These are phyloP conservation scores for Philopedon plagiatum DNA, from an alignment of 2,888 invertebrate genomes.

Conservation along the genomic window DNA sequence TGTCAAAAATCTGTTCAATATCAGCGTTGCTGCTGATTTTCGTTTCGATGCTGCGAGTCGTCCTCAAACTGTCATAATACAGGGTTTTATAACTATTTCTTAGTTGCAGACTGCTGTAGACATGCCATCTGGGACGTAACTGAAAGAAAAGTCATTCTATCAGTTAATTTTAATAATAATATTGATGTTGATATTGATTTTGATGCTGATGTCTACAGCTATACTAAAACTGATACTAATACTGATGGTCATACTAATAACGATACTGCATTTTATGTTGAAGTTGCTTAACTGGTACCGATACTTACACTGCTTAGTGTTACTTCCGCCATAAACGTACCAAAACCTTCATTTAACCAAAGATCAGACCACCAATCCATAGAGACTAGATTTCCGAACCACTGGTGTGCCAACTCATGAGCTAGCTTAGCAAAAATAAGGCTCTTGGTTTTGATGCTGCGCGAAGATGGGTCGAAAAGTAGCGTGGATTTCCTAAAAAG, in stretches of 20 bases:
- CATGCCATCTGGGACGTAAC: slow-evolving; percentile 74
- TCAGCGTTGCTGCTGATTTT: slow-evolving; percentile 71
- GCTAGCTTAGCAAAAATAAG: slow-evolving; percentile 71
- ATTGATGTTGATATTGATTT: not conserved
- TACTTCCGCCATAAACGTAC: slow-evolving; percentile 74
- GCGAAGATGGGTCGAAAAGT: slow-evolving; percentile 71
- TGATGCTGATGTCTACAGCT: not conserved
- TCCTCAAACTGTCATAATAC: slow-evolving; percentile 71
- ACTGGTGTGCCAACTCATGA: slow-evolving; percentile 83
- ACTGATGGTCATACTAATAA: not conserved
- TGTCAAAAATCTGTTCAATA: slow-evolving; percentile 75
- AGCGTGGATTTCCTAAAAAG: slow-evolving; percentile 73
- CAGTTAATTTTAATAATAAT: not conserved
- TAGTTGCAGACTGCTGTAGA: slow-evolving; percentile 71
- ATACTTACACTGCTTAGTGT: slow-evolving; percentile 71
- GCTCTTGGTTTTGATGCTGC: slow-evolving; percentile 65
- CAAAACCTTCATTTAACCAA: slow-evolving; percentile 84
- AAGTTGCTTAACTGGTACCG: not conserved
- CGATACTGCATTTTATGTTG: too few species aligned
- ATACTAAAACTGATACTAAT: not conserved
- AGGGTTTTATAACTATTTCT: slow-evolving; percentile 73
- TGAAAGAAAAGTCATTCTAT: slow-evolving; percentile 58
- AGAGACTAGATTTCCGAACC: slow-evolving; percentile 82
- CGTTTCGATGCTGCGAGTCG: slow-evolving; percentile 72
- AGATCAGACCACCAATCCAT: slow-evolving; percentile 80